Base-by-base conservation (phyloP, 92 coral and sea anemone genomes). In the Plumapathes pennacea region DNA sequence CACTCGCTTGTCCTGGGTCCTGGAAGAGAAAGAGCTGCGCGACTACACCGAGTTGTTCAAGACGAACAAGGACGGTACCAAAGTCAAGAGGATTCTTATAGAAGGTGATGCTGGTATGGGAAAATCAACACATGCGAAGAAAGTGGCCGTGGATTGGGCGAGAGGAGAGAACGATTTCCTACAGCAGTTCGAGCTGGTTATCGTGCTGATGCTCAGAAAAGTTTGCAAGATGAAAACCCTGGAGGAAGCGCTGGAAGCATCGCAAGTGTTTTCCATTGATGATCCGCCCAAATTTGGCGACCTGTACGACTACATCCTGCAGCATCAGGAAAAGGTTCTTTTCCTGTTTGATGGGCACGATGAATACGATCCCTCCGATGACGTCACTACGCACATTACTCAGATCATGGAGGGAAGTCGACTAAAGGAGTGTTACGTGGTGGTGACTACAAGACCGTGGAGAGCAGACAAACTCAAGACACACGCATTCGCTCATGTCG, bases 121-220 rank as follows among this genome's bases (percentile, higher is more conserved):
- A 8, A 63, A 63, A 18, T 45, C 58, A 3, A 67, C 74, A 18
- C 54, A 52, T 23, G 74, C 43, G 31, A 54, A 34, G 31, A 67
- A 55, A 63, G 22, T 67, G 23, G 42, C 63, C 36, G 54, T 67
- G 4, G 74, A 67, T 34, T 67, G 74, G 74, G 54, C 71, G n/a
- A n/a, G n/a, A 3, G 48, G 26, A 22, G n/a, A 4, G 34, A 3
- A 49, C 15, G 58, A 48, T n/a, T 24, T 15, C 19, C 71, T 46
- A 22, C 32, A 29, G 54, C 49, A 33, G 58, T 63, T 63, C 26
- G 59, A 48, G 44, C 18, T 63, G 15, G 59, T 37, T 17, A 20
- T 63, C 37, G 33, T 29, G 13, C 2, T 63, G 7, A 40, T 46
- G 19, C 54, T 53, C 13, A 12, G 74, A 32, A 40, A 30, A 33